Evolutionary conservation across 2,113 vertebrate species (phyloP).

Genomic region (Gavialis gangeticus): DNA sequence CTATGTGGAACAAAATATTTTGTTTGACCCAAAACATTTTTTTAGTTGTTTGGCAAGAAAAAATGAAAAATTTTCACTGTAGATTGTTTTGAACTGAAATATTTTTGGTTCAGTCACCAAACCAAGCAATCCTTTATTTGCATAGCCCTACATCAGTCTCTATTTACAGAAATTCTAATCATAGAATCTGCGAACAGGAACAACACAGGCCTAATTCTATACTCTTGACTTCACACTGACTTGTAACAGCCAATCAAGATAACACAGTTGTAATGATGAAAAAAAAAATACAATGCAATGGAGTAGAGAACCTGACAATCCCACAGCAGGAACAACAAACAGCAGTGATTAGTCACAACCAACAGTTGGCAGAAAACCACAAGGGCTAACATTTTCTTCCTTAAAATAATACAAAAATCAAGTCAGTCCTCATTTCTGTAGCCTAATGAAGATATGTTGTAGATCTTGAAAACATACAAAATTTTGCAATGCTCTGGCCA

Average conservation of each 20-base stretch:
- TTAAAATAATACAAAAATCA: slow-evolving; percentile 14
- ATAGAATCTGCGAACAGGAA: slow-evolving; percentile 40
- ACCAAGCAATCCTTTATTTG: slow-evolving; percentile 66
- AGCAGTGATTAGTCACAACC: slow-evolving; percentile 33
- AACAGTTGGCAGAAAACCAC: slow-evolving; percentile 16
- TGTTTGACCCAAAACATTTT: not conserved
- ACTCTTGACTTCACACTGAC: slow-evolving; percentile 43
- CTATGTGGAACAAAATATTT: not conserved
- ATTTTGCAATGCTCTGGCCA: not conserved
- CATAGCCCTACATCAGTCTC: slow-evolving; percentile 25
- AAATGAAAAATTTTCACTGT: not conserved
- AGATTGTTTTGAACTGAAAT: not conserved
- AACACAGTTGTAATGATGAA: slow-evolving; percentile 4
- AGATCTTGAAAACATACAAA: not conserved
- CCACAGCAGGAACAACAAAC: slow-evolving; percentile 27
- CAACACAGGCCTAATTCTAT: not conserved
- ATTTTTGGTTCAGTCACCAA: slow-evolving; percentile 21
- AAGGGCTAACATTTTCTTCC: slow-evolving; percentile 11
- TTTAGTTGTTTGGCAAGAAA: accelerated
- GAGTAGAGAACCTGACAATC: slow-evolving; percentile 13
- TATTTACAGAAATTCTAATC: slow-evolving; percentile 60
- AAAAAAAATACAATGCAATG: slow-evolving; percentile 17
- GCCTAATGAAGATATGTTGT: not conserved
- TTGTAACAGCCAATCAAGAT: slow-evolving; percentile 40
- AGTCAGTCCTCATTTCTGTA: not conserved